Evolutionary conservation across 2,113 vertebrate species (phyloP).

Genomic region (Dasyornis broadbenti): DNA sequence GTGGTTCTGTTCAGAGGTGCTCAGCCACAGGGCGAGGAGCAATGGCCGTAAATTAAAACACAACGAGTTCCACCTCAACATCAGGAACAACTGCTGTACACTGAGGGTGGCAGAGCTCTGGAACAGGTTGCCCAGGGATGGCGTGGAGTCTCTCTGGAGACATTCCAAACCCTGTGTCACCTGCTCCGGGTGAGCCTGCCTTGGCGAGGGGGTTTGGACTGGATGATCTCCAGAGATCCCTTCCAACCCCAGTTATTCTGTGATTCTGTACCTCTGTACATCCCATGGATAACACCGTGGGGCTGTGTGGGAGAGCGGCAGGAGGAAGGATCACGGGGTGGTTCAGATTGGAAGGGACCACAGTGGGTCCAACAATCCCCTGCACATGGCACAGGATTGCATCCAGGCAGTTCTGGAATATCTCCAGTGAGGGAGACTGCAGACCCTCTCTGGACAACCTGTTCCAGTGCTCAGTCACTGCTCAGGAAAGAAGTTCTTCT

Average conservation of each 20-base stretch:
- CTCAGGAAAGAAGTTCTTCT: neutral
- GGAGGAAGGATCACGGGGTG: neutral
- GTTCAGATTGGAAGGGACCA: neutral
- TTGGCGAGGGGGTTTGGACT: neutral
- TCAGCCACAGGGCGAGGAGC: neutral
- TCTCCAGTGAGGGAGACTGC: neutral
- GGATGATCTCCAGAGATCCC: neutral
- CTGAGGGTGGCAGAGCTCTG: neutral
- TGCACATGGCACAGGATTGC: neutral
- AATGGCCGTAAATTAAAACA: neutral
- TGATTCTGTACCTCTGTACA: accelerated
- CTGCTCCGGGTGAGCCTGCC: no score
- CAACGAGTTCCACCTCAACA: neutral
- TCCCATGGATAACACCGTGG: accelerated
- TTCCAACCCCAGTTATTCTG: neutral
- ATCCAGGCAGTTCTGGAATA: neutral
- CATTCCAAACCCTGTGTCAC: neutral
- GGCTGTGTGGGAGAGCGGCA: neutral
- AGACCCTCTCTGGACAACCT: neutral
- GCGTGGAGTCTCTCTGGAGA: neutral
- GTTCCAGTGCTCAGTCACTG: neutral
- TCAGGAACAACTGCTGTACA: accelerated
- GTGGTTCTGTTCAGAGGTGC: neutral
- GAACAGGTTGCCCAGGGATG: neutral
- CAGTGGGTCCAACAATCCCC: neutral